Base-by-base conservation (phyloP, 2,113 vertebrate species). In the Haemorhous mexicanus region DNA sequence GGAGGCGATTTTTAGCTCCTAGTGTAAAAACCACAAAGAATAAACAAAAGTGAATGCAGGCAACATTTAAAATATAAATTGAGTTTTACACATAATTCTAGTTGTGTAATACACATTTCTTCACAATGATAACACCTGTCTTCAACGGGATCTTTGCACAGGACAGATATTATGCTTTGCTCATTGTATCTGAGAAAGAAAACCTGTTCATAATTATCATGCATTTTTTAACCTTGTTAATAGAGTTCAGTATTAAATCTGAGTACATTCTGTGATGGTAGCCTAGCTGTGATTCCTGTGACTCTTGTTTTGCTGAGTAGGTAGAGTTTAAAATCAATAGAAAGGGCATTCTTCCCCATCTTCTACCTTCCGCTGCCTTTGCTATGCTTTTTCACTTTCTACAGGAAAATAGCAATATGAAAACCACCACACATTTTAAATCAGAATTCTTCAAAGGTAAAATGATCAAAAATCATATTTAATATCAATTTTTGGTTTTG, bases 241-340 rank as follows among this genome's bases (percentile, higher is more conserved):
- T 30, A 67, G 46, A 87, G 23, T 64, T 67, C 47, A 46, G 5
- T 82, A 75, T 56, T 85, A 74, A 81, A 84, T 46, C 47, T 59
- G 22, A 82, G 10, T 22, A 87, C 33, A 33, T 39, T 73, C 46
- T 78, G 19, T 61, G n/a, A 93, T 59, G 55, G 33, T 53, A 89
- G 33, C 21, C 52, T 46, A 79, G 49, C 44, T 53, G 56, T 74
- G 63, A 91, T 62, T 70, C 43, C 47, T 59, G 1, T 22, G 27
- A 53, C 49, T 83, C 69, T 52, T 86, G 11, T 73, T 95, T 78
- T 91, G 61, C 56, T 76, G 64, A 78, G 44, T 16, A 90, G 11
- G 55, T 50, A 62, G 35, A 80, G 43, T 69, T 53, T 33, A 83
- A 87, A 87, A 91, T 85, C 63, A 80, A 78, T 24, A 86, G 52